These are phyloP conservation scores for Cepaea nemoralis DNA, from an alignment of 1,140 invertebrate species.

Conservation along the genomic window DNA sequence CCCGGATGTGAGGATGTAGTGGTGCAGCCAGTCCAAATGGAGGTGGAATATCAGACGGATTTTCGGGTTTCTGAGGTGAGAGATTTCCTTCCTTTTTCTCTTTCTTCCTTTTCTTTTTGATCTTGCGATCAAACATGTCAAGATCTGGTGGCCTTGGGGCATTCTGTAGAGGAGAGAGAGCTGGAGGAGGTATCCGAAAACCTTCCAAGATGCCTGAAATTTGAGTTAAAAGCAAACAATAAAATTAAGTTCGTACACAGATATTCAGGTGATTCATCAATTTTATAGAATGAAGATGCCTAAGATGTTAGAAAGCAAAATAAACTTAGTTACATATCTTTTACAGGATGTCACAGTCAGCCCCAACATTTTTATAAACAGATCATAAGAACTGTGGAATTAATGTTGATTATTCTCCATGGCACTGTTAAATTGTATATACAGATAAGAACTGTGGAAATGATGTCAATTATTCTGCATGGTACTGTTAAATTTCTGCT, in stretches of 20 bases:
- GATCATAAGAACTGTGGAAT: no score
- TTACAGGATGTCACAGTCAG: no score
- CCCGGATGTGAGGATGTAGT: constrained; percentile 57
- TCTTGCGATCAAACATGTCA: constrained; percentile 45
- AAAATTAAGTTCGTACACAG: neutral
- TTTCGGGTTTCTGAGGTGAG: constrained; percentile 57
- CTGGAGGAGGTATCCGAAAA: constrained; percentile 59
- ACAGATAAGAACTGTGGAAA: no score
- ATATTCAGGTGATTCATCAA: no score
- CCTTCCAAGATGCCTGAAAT: constrained; percentile 60
- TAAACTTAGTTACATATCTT: no score
- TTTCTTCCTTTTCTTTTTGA: constrained; percentile 55
- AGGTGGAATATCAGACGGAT: constrained; percentile 55
- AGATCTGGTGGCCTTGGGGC: constrained; percentile 58
- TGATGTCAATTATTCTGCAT: no score
- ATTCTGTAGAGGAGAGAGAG: constrained; percentile 63
- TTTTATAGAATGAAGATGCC: no score
- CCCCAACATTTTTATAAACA: no score
- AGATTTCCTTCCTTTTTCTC: constrained; percentile 54
- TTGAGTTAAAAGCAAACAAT: neutral
- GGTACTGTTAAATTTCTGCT: no score
- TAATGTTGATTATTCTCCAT: no score
- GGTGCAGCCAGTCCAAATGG: constrained; percentile 63
- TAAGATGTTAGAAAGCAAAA: no score
- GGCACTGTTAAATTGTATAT: no score